phyloP scores from a whole-genome alignment of 2,888 invertebrate genomes.

The Nasonia oneida region DNA sequence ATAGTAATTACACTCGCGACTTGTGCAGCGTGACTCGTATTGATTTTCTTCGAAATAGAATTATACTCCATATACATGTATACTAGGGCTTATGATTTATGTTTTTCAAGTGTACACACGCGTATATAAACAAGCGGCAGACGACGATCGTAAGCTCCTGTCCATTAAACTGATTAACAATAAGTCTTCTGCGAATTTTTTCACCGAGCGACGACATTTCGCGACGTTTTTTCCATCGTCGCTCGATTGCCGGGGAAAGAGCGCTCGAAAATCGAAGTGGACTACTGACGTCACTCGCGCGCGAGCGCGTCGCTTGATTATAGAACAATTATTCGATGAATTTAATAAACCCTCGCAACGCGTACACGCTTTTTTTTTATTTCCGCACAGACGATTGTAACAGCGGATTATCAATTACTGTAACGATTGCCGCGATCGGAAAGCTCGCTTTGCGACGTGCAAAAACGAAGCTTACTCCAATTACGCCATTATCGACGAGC shows the following conservation, averaged over 20 bases:
- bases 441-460: neutral
- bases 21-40: slow-evolving; percentile 11
- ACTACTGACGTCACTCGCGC: slow-evolving; percentile 28
- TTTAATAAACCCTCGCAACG: slow-evolving; percentile 9
- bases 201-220: neutral
- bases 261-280: neutral
- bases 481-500: neutral
- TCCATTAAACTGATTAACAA: slow-evolving; percentile 4
- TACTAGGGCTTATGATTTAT: slow-evolving; percentile 38
- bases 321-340: slow-evolving; percentile 40
- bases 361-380: neutral
- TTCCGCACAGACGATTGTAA: neutral
- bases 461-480: neutral
- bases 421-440: neutral
- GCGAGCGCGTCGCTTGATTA: slow-evolving; percentile 14
- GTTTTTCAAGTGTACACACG: slow-evolving; percentile 15
- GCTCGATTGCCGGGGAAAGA: neutral
- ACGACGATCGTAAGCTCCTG: neutral
- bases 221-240: neutral
- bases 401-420: neutral
- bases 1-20: neutral
- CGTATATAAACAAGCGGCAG: neutral
- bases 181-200: neutral
- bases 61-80: neutral
- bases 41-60: slow-evolving; percentile 46